Evolutionary conservation across 1,140 invertebrate genomes (phyloP), one percentile per base, ranked within the genome.

Genomic region (Hyphantria cunea): DNA sequence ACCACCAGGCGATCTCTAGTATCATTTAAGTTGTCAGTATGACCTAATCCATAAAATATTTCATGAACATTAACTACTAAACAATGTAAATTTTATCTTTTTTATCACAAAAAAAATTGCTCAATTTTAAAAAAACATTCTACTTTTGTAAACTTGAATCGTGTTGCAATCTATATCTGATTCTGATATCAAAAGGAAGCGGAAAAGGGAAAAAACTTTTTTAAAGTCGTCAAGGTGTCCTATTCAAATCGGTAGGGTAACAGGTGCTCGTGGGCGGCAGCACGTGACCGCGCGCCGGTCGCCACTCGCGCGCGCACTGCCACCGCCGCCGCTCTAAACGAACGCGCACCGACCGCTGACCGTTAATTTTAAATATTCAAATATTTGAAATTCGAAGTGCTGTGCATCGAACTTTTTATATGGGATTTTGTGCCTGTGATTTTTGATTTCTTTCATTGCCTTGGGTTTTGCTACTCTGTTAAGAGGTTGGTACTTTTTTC

Each of bases 221-320:
- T 10, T 3, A 39, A 39, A 39, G 12, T 32, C 10, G 52, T 60
- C 39, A 31, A 55, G 64, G 56, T 66, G 64, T 54, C 71, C 77
- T 82, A 56, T 60, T 69, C 66, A 80, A 87, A 65, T 85, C 60
- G 39, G 75, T 68, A 68, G 77, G 76, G 66, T 85, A 78, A 75
- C 71, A 81, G 74, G 68, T 75, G 65, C 48, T 47, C 25, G 41
- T 31, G 64, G 72, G 67, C 72, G 67, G 64, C 66, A 70, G 80
- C 82, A 78, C 76, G 78, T 76, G 77, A 82, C 76, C 72, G 70
- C 74, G 55, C 80, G 78, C 78, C 72, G 70, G 77, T 58, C 80
- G 82, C 78, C 86, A 89, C 74, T 89, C 84, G 86, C 75, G 86
- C 83, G 86, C 84, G 82, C 77, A 78, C 86, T 76, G 82, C 82